These are phyloP conservation scores for Sturnus vulgaris DNA, from an alignment of 2,113 vertebrate genomes.

Conservation along the genomic window DNA sequence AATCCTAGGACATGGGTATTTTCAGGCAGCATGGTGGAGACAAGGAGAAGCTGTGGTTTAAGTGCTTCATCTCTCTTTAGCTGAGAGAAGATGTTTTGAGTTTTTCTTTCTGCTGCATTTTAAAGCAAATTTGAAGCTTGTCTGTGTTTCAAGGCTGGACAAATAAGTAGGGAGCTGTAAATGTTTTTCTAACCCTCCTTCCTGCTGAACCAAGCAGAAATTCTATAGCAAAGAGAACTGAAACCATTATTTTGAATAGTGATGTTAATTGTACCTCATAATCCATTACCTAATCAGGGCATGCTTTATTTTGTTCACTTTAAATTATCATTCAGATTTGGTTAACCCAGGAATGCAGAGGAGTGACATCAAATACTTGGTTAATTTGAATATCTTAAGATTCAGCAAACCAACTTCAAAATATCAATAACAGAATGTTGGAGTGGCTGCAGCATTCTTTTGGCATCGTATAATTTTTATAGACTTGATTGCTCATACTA, in stretches of 20 bases:
- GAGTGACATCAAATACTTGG: conserved; percentile 19
- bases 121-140: conserved; percentile 14
- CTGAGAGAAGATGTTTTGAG: background rate
- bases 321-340: background rate
- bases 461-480: background rate
- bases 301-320: conserved; percentile 28
- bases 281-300: background rate
- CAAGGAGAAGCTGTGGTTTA: background rate
- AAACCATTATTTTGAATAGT: conserved; percentile 4
- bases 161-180: conserved; percentile 8
- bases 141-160: conserved; percentile 1
- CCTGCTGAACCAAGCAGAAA: conserved; percentile 42
- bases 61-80: background rate
- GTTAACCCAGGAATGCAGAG: conserved; percentile 40
- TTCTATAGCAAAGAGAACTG: background rate
- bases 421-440: conserved; percentile 3
- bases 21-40: background rate
- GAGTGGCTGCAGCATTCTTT: conserved; percentile 17
- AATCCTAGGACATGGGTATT: background rate
- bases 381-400: conserved; percentile 17
- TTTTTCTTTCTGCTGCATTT: background rate
- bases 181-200: conserved; percentile 33
- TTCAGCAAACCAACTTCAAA: conserved; percentile 1
- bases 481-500: background rate
- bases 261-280: conserved; percentile 28